phyloP scores from a whole-genome alignment of 2,113 vertebrate species.

The Megatriorchis doriae region DNA sequence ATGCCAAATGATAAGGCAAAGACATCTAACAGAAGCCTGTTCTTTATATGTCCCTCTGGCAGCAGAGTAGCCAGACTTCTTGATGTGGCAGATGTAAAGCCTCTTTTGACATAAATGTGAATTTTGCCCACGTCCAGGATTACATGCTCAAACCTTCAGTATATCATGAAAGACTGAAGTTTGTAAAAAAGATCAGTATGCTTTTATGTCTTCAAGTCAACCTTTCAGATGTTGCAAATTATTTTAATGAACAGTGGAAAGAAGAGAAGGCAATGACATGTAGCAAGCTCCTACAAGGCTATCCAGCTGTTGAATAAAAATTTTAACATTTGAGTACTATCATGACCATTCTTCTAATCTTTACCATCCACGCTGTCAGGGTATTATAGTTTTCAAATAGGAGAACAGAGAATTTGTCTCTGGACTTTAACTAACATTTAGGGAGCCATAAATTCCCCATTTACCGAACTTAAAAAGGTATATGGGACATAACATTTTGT shows the following conservation, averaged over 20 bases:
- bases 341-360: slow-evolving; percentile 6
- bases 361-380: not conserved
- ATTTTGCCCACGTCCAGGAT: not conserved
- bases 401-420: not conserved
- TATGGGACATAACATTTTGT: not conserved
- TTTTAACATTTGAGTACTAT: not conserved
- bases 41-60: not conserved
- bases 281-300: not conserved
- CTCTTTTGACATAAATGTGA: not conserved
- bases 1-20: not conserved
- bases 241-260: not conserved
- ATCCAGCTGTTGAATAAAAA: not conserved
- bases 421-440: not conserved
- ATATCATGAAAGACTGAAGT: not conserved
- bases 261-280: not conserved
- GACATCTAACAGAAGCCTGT: not conserved
- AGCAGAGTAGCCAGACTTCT: not conserved
- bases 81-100: not conserved
- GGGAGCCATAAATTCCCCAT: not conserved
- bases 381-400: not conserved
- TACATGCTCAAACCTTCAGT: not conserved
- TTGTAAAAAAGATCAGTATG: not conserved
- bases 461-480: not conserved
- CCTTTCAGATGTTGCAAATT: not conserved
- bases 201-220: not conserved